These are phyloP conservation scores for Mastacembelus armatus DNA, from an alignment of 2,797 vertebrate genomes.

Conservation along the genomic window DNA sequence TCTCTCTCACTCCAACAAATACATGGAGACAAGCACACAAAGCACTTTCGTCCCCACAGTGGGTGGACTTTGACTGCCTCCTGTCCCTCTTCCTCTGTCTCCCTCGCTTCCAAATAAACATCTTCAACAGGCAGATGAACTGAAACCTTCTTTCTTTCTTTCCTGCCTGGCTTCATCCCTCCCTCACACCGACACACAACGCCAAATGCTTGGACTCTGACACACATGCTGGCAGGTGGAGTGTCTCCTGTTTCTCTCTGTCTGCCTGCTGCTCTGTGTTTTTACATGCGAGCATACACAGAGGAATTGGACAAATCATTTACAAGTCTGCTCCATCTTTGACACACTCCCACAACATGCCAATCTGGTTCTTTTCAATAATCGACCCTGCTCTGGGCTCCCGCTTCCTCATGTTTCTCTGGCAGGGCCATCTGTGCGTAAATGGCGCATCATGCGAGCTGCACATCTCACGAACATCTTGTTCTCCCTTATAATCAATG, in stretches of 20 bases:
- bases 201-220: constrained; percentile 50
- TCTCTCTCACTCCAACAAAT: constrained; percentile 25
- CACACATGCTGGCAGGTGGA: constrained; percentile 60
- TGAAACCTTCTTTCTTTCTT: constrained; percentile 15
- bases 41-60: constrained; percentile 14
- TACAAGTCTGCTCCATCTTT: constrained; percentile 48
- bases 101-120: constrained; percentile 19
- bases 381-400: constrained; percentile 52
- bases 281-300: constrained; percentile 31
- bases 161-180: not conserved
- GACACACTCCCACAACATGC: constrained; percentile 35
- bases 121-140: constrained; percentile 18
- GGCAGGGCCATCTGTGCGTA: constrained; percentile 50
- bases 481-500: constrained; percentile 68
- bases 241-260: constrained; percentile 41
- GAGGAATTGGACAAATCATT: constrained; percentile 50
- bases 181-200: constrained; percentile 34
- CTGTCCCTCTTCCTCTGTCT: constrained; percentile 13
- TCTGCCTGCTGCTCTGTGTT: constrained; percentile 27
- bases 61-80: constrained; percentile 4
- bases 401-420: constrained; percentile 51
- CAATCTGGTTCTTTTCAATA: constrained; percentile 63
- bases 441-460: constrained; percentile 53
- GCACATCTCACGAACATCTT: constrained; percentile 69
- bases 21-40: constrained; percentile 40